Evolutionary conservation across 2,888 invertebrate genomes (phyloP).

Genomic region (Cheilosia urbana): DNA sequence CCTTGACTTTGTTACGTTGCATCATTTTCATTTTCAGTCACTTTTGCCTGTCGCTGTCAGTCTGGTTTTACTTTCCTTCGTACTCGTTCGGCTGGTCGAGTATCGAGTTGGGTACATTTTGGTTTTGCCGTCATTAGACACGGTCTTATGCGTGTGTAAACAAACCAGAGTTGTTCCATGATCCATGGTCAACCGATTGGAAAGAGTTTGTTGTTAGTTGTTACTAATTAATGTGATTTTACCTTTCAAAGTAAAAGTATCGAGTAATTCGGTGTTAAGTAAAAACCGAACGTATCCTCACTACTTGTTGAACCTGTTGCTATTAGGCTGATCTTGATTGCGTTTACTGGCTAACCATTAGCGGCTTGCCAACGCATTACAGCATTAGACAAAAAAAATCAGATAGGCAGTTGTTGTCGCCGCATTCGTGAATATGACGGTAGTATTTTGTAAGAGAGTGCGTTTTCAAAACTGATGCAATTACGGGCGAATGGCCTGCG

Average conservation of each 20-base stretch:
- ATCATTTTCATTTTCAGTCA: background rate
- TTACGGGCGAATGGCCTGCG: too few species aligned
- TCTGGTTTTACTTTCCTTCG: slow-evolving; percentile 24
- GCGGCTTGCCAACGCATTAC: background rate
- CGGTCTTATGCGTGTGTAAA: background rate
- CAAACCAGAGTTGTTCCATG: slow-evolving; percentile 6
- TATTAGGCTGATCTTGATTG: background rate
- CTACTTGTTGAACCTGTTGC: background rate
- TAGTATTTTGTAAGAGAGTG: too few species aligned
- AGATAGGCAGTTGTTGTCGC: background rate
- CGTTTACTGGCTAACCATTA: slow-evolving; percentile 1
- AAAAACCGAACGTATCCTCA: background rate
- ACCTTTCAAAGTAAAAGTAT: slow-evolving; percentile 47
- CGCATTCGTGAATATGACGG: background rate
- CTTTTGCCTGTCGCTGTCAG: too few species aligned
- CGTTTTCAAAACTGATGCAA: too few species aligned
- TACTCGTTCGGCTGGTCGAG: slow-evolving; percentile 8
- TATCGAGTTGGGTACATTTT: slow-evolving; percentile 14
- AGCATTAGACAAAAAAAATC: background rate
- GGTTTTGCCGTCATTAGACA: background rate
- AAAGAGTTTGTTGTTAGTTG: slow-evolving; percentile 12
- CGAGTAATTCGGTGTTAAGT: background rate
- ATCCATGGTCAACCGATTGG: slow-evolving; percentile 17
- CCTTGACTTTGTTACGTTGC: slow-evolving; percentile 38
- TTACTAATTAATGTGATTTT: slow-evolving; percentile 2